Percentiles rank a stretch among this genome's conserved stretches.
Conservation (phyloP, 1,140 invertebrate genomes). For the Condylostylus longicornis region DNA sequence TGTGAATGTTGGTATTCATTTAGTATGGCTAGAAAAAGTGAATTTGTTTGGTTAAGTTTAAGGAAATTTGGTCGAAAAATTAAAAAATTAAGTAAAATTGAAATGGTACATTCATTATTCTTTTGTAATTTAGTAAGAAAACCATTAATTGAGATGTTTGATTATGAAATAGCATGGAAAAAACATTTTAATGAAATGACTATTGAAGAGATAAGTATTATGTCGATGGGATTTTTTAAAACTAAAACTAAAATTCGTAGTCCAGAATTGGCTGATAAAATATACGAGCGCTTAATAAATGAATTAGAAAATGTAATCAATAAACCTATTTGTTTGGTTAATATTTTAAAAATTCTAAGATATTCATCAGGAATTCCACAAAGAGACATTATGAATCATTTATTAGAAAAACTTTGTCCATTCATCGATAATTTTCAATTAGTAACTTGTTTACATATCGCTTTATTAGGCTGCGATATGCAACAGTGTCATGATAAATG, state of each 20-base stretch:
- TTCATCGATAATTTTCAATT: conserved; percentile 33
- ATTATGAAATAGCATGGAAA: conserved; percentile 36
- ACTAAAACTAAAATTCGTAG: conserved; percentile 37
- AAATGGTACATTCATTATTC: conserved; percentile 41
- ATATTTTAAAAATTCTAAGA: conserved; percentile 37
- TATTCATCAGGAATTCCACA: conserved; percentile 27
- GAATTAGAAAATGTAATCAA: conserved; percentile 33
- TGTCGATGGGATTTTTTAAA: conserved; percentile 46
- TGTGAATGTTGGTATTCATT: conserved; percentile 37
- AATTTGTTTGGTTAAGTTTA: conserved; percentile 33
- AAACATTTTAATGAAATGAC: conserved; percentile 32
- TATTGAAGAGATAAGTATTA: conserved; percentile 38
- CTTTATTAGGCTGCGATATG: conserved; percentile 34
- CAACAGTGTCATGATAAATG: conserved; percentile 29
- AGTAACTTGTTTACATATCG: conserved; percentile 36
- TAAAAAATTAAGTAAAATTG: conserved; percentile 30
- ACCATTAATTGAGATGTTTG: conserved; percentile 35
- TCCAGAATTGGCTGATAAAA: conserved; percentile 25
- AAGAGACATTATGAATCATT: conserved; percentile 14
- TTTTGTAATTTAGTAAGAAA: conserved; percentile 34
- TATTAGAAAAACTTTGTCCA: conserved; percentile 22
- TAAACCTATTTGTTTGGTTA: conserved; percentile 33
- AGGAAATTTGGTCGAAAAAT: conserved; percentile 34
- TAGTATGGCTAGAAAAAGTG: conserved; percentile 21
- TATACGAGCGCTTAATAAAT: conserved; percentile 30